Evolutionary conservation across 2,888 invertebrate species (phyloP).

Genomic region (Apamea monoglypha): DNA sequence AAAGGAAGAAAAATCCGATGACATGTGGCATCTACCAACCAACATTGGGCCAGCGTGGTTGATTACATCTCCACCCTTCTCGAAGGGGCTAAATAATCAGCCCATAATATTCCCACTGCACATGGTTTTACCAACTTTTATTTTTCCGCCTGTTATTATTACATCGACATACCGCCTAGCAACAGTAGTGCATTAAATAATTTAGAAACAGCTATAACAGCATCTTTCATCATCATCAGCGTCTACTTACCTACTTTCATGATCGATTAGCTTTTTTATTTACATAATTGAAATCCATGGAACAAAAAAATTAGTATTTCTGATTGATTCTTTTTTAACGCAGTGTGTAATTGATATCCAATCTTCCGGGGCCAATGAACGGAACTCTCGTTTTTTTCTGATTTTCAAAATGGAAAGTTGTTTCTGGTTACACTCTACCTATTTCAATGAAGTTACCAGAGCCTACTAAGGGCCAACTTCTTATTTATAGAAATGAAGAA

Average conservation of each 20-base stretch:
- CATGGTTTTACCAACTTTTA: too few relatives aligned
- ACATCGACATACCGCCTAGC: background rate
- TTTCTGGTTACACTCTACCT: slow-evolving; percentile 5
- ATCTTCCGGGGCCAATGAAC: slow-evolving; percentile 43
- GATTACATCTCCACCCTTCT: too few relatives aligned
- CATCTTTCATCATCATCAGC: background rate
- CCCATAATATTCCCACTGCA: too few relatives aligned
- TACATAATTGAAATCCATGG: slow-evolving; percentile 9
- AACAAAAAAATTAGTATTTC: slow-evolving; percentile 34
- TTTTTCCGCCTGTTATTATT: too few relatives aligned
- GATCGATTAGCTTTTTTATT: slow-evolving; percentile 37
- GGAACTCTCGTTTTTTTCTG: slow-evolving; percentile 48
- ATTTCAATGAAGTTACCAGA: background rate
- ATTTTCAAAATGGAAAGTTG: slow-evolving; percentile 37
- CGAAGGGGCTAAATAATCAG: too few relatives aligned
- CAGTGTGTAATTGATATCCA: slow-evolving; percentile 47
- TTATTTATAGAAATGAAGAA: background rate
- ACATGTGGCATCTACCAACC: too few relatives aligned
- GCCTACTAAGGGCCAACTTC: background rate
- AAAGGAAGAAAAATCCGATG: too few relatives aligned
- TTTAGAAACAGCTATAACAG: slow-evolving; percentile 23
- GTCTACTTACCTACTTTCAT: slow-evolving; percentile 9
- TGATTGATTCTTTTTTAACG: slow-evolving; percentile 52
- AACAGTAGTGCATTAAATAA: slow-evolving; percentile 3
- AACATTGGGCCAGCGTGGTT: too few relatives aligned